phyloP scores from a whole-genome alignment of 2,888 invertebrate species.

The Caenorhabditis imperialis region DNA sequence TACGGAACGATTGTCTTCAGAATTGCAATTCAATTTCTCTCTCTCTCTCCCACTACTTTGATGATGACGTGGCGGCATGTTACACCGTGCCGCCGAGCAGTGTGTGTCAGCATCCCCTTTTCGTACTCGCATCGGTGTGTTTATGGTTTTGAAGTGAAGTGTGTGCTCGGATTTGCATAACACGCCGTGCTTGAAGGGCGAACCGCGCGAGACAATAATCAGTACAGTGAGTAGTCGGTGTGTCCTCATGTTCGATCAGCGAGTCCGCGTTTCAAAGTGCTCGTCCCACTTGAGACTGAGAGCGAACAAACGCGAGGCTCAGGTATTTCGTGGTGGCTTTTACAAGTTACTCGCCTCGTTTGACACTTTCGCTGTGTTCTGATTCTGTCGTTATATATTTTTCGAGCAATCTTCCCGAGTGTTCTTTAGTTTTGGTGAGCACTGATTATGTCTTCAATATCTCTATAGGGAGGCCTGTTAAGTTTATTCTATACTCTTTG shows the following conservation, averaged over 20 bases:
- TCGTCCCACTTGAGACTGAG: slow-evolving; percentile 43
- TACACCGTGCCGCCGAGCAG: too few species aligned
- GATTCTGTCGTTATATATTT: background rate
- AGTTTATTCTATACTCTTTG: too few species aligned
- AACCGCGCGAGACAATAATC: slow-evolving; percentile 11
- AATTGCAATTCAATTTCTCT: too few species aligned
- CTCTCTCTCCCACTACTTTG: too few species aligned
- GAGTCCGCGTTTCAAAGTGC: slow-evolving; percentile 42
- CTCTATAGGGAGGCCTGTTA: too few species aligned
- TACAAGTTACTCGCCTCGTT: slow-evolving; percentile 22
- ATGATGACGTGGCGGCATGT: too few species aligned
- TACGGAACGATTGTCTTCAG: too few species aligned
- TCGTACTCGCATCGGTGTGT: too few species aligned
- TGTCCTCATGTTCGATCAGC: slow-evolving; percentile 42
- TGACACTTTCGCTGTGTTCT: slow-evolving; percentile 12
- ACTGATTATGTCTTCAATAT: too few species aligned
- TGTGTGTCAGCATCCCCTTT: too few species aligned
- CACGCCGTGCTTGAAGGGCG: slow-evolving; percentile 21
- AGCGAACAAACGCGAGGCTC: slow-evolving; percentile 24
- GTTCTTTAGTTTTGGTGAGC: too few species aligned
- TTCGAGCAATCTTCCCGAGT: too few species aligned
- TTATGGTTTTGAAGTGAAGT: slow-evolving; percentile 25
- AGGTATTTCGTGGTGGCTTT: slow-evolving; percentile 35
- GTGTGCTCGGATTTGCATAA: slow-evolving; percentile 45
- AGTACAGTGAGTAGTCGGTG: slow-evolving; percentile 9